These are phyloP conservation scores for Chanos chanos DNA, from an alignment of 2,797 vertebrate genomes.

Conservation along the genomic window DNA sequence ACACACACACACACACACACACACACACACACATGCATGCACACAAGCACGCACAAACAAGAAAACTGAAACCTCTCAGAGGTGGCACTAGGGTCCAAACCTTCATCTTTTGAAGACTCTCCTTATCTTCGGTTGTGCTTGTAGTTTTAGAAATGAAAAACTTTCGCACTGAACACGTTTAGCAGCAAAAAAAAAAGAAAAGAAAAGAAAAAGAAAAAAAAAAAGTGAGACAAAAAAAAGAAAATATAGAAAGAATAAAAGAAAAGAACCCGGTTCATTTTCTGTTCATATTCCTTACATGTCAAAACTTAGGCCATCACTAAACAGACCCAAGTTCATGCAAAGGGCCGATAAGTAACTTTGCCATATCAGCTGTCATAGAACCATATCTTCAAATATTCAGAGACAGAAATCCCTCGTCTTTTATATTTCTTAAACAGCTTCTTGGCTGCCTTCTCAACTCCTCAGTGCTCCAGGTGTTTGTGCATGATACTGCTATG, in stretches of 20 bases:
- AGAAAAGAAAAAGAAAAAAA: too few relatives aligned
- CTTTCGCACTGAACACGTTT: conserved; percentile 1
- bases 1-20: not conserved
- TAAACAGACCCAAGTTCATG: not conserved
- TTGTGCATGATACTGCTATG: conserved; percentile 30
- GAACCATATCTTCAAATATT: conserved; percentile 14
- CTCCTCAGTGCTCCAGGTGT: conserved; percentile 39
- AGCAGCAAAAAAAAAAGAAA: too few relatives aligned
- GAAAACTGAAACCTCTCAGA: not conserved
- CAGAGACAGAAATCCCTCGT: conserved; percentile 20
- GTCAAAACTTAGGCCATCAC: not conserved
- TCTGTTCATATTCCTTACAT: conserved; percentile 2
- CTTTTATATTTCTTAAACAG: conserved; percentile 9
- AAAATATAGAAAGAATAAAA: too few relatives aligned
- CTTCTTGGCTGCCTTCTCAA: conserved; percentile 7
- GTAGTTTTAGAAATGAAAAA: not conserved
- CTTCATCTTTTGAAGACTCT: not conserved
- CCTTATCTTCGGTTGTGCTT: conserved; percentile 2
- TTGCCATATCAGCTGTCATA: not conserved
- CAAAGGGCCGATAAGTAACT: conserved; percentile 16
- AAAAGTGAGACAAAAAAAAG: too few relatives aligned
- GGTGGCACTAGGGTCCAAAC: not conserved
- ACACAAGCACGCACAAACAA: not conserved
- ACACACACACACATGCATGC: not conserved
- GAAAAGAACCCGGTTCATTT: too few relatives aligned